phyloP scores from a whole-genome alignment of 2,797 vertebrate species.

The Molossus alvarezi region DNA sequence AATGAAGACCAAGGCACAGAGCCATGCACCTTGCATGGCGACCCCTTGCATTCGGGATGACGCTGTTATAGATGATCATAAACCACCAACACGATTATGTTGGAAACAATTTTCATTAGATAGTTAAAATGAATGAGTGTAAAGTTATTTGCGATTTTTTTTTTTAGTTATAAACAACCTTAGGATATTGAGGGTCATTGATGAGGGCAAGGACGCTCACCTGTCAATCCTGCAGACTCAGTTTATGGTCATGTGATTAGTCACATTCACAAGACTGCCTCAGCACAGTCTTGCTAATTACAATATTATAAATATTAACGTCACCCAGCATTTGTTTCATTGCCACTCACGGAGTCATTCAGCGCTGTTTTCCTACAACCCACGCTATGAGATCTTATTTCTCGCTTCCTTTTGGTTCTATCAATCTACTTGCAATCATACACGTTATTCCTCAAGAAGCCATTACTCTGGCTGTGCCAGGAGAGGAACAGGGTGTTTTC shows the following conservation, averaged over 20 bases:
- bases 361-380: slow-evolving; percentile 83
- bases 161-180: slow-evolving; percentile 82
- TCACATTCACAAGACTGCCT: slow-evolving; percentile 88
- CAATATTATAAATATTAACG: slow-evolving; percentile 90
- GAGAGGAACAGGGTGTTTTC: slow-evolving; percentile 67
- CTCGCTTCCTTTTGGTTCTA: slow-evolving; percentile 76
- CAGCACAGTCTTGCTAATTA: slow-evolving; percentile 89
- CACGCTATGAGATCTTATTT: slow-evolving; percentile 75
- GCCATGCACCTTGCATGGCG: background rate
- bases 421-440: slow-evolving; percentile 74
- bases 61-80: background rate
- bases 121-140: slow-evolving; percentile 58
- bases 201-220: slow-evolving; percentile 84
- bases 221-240: slow-evolving; percentile 86
- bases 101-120: slow-evolving; percentile 33
- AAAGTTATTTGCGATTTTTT: slow-evolving; percentile 78
- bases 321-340: slow-evolving; percentile 88
- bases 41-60: background rate
- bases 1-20: slow-evolving; percentile 3
- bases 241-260: slow-evolving; percentile 90
- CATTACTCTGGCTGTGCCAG: slow-evolving; percentile 71
- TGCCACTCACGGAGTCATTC: slow-evolving; percentile 86
- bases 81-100: background rate
- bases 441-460: slow-evolving; percentile 72
- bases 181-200: slow-evolving; percentile 86